Base-by-base conservation (phyloP, 2,888 invertebrate genomes). In the Lasioglossum figueresi region DNA sequence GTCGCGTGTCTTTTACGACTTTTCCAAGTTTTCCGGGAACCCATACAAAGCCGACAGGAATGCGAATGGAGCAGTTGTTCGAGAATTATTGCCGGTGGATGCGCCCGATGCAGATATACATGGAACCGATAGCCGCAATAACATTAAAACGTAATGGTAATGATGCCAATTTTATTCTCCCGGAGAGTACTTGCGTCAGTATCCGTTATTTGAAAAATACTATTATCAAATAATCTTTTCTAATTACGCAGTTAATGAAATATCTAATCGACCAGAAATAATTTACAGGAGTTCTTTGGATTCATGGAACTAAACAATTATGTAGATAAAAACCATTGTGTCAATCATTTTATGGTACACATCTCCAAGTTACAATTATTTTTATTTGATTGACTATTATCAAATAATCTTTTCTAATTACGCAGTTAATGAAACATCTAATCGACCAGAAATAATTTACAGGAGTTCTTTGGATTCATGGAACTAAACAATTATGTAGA, bases 1-100 rank as follows among this genome's bases (percentile, higher is more conserved):
- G 34, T 59, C 56, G 66, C 66, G 76, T 63, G 74, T 34, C 79
- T 75, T 68, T 74, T 56, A 70, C 70, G 78, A 72, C 70, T 73
- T 78, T 48, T 83, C 71, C 72, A 83, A 88, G 86, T 89, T 91
- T 89, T 86, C 88, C 79, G 79, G 37, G 88, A 89, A 86, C 86
- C 86, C 85, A 90, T 88, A 76, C 73, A 37, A 86, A 66, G 80
- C 72, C 40, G 40, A n/a, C 27, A 66, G 56, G 82, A 74, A 83
- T 79, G 77, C 82, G 75, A 88, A 76, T 66, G 59, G 76, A 76
- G 80, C 27, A 75, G 71, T 68, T 70, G 56, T n/a, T 82, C 31
- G 75, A 68, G 79, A 88, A 85, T 82, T 82, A 84, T 88, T 71
- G 72, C 59, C 45, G 48, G 45, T 68, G 56, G 59, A 81, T 80